phyloP scores from a whole-genome alignment of 2,113 vertebrate species.

The Protobothrops flavoviridis region DNA sequence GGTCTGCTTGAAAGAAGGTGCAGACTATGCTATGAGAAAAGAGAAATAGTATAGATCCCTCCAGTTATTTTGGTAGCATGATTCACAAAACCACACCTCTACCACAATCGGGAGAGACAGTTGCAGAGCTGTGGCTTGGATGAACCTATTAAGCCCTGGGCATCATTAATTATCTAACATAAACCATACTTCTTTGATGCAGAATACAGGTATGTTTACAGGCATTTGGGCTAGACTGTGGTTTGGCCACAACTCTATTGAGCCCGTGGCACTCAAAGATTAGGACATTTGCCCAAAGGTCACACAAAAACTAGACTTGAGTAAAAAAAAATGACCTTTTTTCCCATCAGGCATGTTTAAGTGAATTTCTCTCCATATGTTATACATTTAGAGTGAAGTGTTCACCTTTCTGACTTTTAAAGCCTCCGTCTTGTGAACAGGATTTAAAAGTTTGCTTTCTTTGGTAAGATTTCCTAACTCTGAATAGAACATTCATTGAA shows the following conservation, averaged over 20 bases:
- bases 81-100: slow-evolving; percentile 5
- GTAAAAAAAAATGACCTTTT: neutral
- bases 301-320: slow-evolving; percentile 23
- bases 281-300: neutral
- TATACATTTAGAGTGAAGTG: slow-evolving; percentile 25
- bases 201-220: neutral
- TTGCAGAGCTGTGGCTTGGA: slow-evolving; percentile 1
- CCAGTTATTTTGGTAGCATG: neutral
- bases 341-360: neutral
- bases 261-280: slow-evolving; percentile 14
- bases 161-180: slow-evolving; percentile 30
- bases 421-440: slow-evolving; percentile 26
- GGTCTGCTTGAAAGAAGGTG: neutral
- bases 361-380: slow-evolving; percentile 6
- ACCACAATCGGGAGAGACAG: neutral
- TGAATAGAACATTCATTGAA: slow-evolving; percentile 30
- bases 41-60: neutral
- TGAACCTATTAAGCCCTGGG: slow-evolving; percentile 23
- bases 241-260: slow-evolving; percentile 8
- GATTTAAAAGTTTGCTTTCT: neutral
- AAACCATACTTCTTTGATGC: slow-evolving; percentile 17
- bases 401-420: neutral
- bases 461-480: slow-evolving; percentile 37
- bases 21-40: neutral
- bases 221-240: slow-evolving; percentile 8